These are phyloP conservation scores for Pandion haliaetus DNA, from an alignment of 2,113 vertebrate genomes.

Conservation along the genomic window DNA sequence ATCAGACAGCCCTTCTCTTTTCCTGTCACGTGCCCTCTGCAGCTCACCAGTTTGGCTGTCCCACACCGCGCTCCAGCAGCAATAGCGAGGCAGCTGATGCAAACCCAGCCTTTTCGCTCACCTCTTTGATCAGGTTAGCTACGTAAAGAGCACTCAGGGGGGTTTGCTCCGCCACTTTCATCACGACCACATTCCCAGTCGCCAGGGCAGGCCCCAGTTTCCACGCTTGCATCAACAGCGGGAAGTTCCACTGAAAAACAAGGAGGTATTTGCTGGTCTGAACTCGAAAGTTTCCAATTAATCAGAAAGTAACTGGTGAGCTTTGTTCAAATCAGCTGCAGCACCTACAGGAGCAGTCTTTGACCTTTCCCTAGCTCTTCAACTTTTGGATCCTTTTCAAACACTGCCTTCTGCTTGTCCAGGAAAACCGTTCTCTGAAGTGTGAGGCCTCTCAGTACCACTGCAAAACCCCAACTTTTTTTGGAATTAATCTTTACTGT, in stretches of 20 bases:
- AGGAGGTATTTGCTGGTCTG: neutral
- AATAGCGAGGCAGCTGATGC: neutral
- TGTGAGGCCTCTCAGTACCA: neutral
- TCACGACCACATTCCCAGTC: conserved; percentile 93
- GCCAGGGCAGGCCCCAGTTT: conserved; percentile 94
- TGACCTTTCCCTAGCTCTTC: neutral
- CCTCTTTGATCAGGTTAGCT: conserved; percentile 91
- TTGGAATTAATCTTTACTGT: neutral
- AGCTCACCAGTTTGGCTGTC: neutral
- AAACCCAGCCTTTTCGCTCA: conserved; percentile 13
- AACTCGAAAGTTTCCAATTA: neutral
- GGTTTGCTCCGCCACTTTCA: conserved; percentile 95
- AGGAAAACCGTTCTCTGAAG: neutral
- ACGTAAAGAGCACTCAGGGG: conserved; percentile 91
- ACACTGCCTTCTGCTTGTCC: neutral
- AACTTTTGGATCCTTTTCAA: neutral
- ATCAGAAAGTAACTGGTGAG: neutral
- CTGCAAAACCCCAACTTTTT: neutral
- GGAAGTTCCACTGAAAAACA: conserved; percentile 92
- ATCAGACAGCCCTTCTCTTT: neutral
- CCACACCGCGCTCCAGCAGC: fast-evolving
- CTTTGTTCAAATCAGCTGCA: neutral
- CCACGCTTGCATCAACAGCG: conserved; percentile 93
- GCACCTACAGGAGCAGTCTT: neutral
- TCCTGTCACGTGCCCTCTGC: neutral